Conservation (phyloP, 2,797 vertebrate genomes). For the Catamblyrhynchus diadema region DNA sequence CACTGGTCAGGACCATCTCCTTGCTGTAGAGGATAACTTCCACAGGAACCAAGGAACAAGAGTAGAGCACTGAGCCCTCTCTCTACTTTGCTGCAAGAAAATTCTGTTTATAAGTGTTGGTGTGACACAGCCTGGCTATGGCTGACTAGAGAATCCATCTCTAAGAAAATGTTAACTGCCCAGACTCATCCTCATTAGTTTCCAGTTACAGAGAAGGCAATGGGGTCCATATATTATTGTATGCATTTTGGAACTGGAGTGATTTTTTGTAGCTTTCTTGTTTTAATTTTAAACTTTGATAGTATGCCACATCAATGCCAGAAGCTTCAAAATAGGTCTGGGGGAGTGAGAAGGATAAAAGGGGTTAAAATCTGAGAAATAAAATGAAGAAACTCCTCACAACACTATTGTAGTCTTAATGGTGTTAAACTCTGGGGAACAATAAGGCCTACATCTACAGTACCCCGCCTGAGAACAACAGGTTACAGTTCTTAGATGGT, state of each 20-base stretch:
- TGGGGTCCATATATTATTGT: fast-evolving
- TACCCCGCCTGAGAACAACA: not conserved
- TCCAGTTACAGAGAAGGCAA: not conserved
- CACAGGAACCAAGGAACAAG: not conserved
- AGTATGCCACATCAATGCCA: not conserved
- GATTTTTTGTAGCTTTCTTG: not conserved
- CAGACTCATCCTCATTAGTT: not conserved
- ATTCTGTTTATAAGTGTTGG: not conserved
- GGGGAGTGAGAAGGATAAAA: not conserved
- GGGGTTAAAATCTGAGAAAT: not conserved
- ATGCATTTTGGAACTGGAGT: not conserved
- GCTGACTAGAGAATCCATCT: not conserved
- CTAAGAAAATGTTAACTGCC: not conserved
- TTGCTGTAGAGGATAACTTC: fast-evolving
- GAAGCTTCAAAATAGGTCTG: not conserved
- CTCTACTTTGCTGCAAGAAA: not conserved
- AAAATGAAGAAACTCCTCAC: not conserved
- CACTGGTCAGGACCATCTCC: fast-evolving
- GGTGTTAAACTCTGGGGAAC: not conserved
- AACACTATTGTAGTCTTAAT: not conserved
- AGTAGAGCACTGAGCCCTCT: not conserved
- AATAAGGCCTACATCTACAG: not conserved
- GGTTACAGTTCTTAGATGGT: not conserved
- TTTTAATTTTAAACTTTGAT: not conserved
- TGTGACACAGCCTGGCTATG: not conserved